Percentiles rank a stretch among this genome's conserved stretches.
Conservation (phyloP, 37 sponge, comb jelly and placozoan genomes). For the Beroe ovata region DNA sequence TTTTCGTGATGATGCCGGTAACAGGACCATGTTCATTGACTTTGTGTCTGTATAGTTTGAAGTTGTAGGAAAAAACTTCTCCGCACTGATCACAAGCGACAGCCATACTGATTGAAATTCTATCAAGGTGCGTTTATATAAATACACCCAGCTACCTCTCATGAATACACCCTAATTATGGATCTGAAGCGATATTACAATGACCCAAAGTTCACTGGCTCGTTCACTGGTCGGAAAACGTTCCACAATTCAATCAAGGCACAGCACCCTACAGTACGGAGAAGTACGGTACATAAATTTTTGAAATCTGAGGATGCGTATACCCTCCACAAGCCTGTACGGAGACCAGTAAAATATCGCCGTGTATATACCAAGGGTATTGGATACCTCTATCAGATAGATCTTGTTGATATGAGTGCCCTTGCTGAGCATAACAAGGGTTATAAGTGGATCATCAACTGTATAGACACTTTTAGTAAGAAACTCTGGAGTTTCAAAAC, state of each 20-base stretch:
- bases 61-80: not conserved
- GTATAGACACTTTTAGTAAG: not conserved
- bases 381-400: not conserved
- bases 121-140: not conserved
- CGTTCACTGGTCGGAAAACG: not conserved
- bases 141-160: too few relatives aligned
- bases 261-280: not conserved
- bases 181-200: not conserved
- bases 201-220: not conserved
- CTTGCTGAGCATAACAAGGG: not conserved
- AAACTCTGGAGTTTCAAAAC: slow-evolving; percentile 4
- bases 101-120: not conserved
- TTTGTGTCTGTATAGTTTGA: not conserved
- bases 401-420: not conserved
- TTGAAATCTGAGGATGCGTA: not conserved
- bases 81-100: slow-evolving; percentile 5
- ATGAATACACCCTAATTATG: slow-evolving; percentile 12
- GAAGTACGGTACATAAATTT: not conserved
- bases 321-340: slow-evolving; percentile 11
- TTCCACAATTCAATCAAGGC: not conserved
- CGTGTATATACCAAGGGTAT: slow-evolving; percentile 14
- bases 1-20: not conserved
- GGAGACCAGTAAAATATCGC: not conserved
- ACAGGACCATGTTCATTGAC: not conserved
- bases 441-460: not conserved